Conservation (phyloP, 2,113 vertebrate species). For the Paracanthobrama guichenoti region DNA sequence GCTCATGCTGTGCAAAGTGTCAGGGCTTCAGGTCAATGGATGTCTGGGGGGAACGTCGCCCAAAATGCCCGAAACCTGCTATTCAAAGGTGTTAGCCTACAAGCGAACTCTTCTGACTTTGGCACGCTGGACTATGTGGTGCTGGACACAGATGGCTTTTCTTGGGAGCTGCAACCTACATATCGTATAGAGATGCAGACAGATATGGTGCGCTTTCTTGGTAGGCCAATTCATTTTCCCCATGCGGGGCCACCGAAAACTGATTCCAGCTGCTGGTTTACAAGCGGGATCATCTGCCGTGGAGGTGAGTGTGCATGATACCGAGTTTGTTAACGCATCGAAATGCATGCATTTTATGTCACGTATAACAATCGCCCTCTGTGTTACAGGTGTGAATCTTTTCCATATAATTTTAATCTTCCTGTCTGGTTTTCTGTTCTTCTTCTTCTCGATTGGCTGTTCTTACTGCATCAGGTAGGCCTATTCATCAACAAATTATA, state of each 20-base stretch:
- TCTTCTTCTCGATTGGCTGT: conserved; percentile 53
- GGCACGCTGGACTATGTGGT: conserved; percentile 71
- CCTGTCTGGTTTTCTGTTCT: conserved; percentile 51
- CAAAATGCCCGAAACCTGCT: conserved; percentile 61
- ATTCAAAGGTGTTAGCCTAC: conserved; percentile 77
- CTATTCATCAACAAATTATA: conserved; percentile 22
- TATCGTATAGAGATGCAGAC: conserved; percentile 72
- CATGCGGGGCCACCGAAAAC: conserved; percentile 64
- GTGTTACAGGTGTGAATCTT: conserved; percentile 73
- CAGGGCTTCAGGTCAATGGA: conserved; percentile 64
- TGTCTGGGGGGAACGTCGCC: conserved; percentile 79
- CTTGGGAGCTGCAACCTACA: conserved; percentile 70
- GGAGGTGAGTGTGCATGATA: conserved; percentile 66
- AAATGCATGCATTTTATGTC: not conserved
- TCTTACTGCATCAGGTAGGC: conserved; percentile 73
- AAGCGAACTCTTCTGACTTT: conserved; percentile 66
- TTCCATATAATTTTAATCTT: conserved; percentile 64
- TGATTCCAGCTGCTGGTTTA: conserved; percentile 80
- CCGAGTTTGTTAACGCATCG: not conserved
- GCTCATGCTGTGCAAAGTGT: conserved; percentile 73
- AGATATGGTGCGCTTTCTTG: conserved; percentile 69
- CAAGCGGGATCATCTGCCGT: conserved; percentile 74
- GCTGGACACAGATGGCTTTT: conserved; percentile 77
- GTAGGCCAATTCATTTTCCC: conserved; percentile 77
- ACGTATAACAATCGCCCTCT: conserved; percentile 1